Conservation (phyloP, 2,888 invertebrate genomes). For the Idaea dimidiata region DNA sequence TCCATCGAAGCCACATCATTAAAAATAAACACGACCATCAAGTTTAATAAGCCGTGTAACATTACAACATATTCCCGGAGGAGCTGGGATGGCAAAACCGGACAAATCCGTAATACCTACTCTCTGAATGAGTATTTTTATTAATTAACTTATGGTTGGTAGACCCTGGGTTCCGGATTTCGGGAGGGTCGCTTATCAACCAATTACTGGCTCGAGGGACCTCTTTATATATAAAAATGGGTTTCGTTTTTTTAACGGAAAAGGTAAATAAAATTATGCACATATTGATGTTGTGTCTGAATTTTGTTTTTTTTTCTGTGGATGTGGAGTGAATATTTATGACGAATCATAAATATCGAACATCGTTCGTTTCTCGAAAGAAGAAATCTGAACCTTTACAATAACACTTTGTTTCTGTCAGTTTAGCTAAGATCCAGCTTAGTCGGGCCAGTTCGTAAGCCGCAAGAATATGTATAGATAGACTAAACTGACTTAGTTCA, state of each 20-base stretch:
- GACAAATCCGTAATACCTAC: background rate
- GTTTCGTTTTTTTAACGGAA: background rate
- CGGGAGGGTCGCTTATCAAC: constrained; percentile 14
- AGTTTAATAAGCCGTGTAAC: background rate
- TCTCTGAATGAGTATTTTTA: background rate
- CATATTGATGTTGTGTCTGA: background rate
- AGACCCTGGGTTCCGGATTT: constrained; percentile 3
- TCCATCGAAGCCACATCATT: background rate
- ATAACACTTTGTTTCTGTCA: no score
- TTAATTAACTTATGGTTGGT: background rate
- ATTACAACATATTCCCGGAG: background rate
- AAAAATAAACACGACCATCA: background rate
- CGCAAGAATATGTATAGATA: no score
- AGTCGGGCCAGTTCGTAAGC: no score
- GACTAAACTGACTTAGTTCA: no score
- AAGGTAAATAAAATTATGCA: background rate
- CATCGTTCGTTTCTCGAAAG: no score
- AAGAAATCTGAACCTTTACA: no score
- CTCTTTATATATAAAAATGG: background rate
- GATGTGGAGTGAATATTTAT: no score
- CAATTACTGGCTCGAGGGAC: constrained; percentile 13
- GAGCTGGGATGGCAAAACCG: background rate
- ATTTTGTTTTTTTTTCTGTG: no score
- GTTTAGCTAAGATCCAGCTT: no score
- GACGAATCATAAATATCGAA: no score